phyloP scores from a whole-genome alignment of 2,888 invertebrate species.

The Perithous albicinctus region DNA sequence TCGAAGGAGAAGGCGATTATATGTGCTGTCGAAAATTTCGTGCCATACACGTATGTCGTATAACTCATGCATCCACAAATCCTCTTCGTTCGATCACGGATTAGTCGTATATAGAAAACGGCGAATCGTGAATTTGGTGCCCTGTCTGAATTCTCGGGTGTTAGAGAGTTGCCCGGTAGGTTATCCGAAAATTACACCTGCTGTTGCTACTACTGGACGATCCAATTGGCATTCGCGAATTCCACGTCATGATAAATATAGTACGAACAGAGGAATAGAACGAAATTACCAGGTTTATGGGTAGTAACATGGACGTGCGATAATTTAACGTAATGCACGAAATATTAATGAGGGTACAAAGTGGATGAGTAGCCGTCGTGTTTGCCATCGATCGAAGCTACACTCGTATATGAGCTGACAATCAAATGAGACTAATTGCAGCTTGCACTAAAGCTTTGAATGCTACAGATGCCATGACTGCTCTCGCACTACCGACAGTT shows the following conservation, averaged over 20 bases:
- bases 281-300: background rate
- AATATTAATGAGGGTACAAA: slow-evolving; percentile 76
- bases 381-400: slow-evolving; percentile 35
- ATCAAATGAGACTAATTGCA: slow-evolving; percentile 59
- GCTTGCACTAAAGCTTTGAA: slow-evolving; percentile 44
- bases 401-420: slow-evolving; percentile 28
- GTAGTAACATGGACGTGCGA: slow-evolving; percentile 10
- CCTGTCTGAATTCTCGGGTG: slow-evolving; percentile 16
- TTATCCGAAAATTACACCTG: slow-evolving; percentile 62
- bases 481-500: background rate
- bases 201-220: slow-evolving; percentile 18
- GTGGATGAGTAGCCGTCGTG: slow-evolving; percentile 74
- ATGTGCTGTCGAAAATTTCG: slow-evolving; percentile 6
- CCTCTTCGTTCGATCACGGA: slow-evolving; percentile 21
- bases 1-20: background rate
- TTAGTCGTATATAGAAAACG: slow-evolving; percentile 43
- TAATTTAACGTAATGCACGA: slow-evolving; percentile 64
- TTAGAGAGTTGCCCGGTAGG: slow-evolving; percentile 16
- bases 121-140: slow-evolving; percentile 9
- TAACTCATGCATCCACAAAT: background rate
- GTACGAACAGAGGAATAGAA: background rate
- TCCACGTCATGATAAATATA: slow-evolving; percentile 52
- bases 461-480: background rate
- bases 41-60: background rate
- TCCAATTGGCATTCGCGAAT: slow-evolving; percentile 59